Evolutionary conservation across 2,888 invertebrate genomes (phyloP).

Genomic region (Oasisia sp.): DNA sequence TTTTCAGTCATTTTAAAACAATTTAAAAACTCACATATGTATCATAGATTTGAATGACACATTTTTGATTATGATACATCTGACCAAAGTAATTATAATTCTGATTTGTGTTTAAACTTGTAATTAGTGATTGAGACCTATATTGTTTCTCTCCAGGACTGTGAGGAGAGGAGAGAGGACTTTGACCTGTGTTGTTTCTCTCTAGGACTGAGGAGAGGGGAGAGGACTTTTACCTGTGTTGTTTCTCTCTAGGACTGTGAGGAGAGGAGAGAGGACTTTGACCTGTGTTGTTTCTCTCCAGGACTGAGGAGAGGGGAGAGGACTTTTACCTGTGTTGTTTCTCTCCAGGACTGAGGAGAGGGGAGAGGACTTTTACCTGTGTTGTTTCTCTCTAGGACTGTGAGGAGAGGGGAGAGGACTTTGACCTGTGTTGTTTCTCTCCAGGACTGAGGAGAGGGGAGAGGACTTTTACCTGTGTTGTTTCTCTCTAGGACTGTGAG

Average conservation of each 20-base stretch:
- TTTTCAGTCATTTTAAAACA: too few relatives aligned
- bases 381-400: conserved; percentile 53
- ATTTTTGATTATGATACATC: too few relatives aligned
- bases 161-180: conserved; percentile 77
- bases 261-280: conserved; percentile 84
- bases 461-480: conserved; percentile 80
- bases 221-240: conserved; percentile 81
- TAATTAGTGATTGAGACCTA: neutral
- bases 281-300: conserved; percentile 64
- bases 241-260: conserved; percentile 55
- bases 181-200: conserved; percentile 73
- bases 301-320: conserved; percentile 74
- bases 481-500: conserved; percentile 56
- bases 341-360: conserved; percentile 59
- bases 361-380: conserved; percentile 87
- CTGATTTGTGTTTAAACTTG: neutral
- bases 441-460: conserved; percentile 71
- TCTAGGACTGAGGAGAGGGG: conserved; percentile 70
- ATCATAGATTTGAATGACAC: too few relatives aligned
- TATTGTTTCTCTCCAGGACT: conserved; percentile 50
- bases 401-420: conserved; percentile 79
- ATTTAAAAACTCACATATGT: too few relatives aligned
- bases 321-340: conserved; percentile 77
- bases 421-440: conserved; percentile 70
- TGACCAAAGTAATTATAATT: neutral